phyloP scores from a whole-genome alignment of 2,113 vertebrate genomes.

The Pyxicephalus adspersus region DNA sequence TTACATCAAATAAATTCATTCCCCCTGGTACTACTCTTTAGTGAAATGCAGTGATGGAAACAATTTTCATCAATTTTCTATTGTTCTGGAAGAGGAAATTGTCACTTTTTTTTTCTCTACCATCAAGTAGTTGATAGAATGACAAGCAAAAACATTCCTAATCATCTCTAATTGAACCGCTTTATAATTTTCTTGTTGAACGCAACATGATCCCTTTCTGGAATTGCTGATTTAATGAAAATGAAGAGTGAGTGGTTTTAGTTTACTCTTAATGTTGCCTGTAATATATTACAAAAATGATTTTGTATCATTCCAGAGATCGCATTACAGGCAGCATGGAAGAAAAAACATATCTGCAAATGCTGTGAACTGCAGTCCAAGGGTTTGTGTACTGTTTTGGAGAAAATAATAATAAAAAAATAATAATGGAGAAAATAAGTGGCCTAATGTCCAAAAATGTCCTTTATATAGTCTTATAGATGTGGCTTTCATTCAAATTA shows the following conservation, averaged over 20 bases:
- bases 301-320: neutral
- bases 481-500: no score
- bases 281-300: slow-evolving; percentile 26
- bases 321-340: neutral
- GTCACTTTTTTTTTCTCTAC: neutral
- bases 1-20: neutral
- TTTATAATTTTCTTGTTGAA: slow-evolving; percentile 46
- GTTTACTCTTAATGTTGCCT: slow-evolving; percentile 21
- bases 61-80: slow-evolving; percentile 43
- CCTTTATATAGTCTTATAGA: no score
- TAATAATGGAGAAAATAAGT: no score
- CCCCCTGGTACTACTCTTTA: neutral
- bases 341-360: no score
- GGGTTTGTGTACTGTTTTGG: no score
- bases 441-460: no score
- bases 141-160: slow-evolving; percentile 48
- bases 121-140: slow-evolving; percentile 37
- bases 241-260: slow-evolving; percentile 23
- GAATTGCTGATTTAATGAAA: slow-evolving; percentile 48
- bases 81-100: slow-evolving; percentile 17
- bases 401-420: no score
- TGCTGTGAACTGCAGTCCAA: no score
- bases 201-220: slow-evolving; percentile 25
- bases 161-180: slow-evolving; percentile 39
- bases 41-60: neutral